Evolutionary conservation across 2,797 vertebrate species (phyloP).

Genomic region (Tragopan temminckii): DNA sequence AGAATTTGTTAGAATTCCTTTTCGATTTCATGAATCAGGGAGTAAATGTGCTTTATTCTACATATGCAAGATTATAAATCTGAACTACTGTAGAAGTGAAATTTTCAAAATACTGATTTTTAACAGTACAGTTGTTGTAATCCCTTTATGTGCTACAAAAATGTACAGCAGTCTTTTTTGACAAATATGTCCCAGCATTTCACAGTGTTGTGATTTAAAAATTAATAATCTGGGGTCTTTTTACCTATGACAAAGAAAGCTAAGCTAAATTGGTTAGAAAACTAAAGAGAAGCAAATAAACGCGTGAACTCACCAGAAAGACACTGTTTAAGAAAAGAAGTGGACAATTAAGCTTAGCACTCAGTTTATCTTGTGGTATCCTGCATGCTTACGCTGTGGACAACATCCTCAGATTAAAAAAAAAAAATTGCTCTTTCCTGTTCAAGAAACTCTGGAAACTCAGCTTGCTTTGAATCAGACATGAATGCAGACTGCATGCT

Average conservation of each 20-base stretch:
- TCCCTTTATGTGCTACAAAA: background rate
- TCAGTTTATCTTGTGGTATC: background rate
- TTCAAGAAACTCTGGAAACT: background rate
- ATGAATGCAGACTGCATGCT: background rate
- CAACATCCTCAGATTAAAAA: background rate
- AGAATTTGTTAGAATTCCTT: background rate
- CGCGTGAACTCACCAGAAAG: background rate
- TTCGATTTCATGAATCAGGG: background rate
- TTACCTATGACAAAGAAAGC: background rate
- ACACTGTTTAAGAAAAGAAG: background rate
- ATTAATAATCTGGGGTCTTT: background rate
- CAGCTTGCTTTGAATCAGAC: background rate
- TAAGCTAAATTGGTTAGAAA: background rate
- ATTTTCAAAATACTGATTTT: background rate
- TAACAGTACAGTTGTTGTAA: background rate
- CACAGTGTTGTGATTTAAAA: background rate
- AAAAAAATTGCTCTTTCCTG: background rate
- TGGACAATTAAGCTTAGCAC: background rate
- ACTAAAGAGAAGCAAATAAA: background rate
- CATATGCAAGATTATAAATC: background rate
- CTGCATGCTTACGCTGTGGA: background rate
- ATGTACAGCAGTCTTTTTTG: background rate
- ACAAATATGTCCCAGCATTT: background rate
- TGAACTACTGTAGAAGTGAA: background rate
- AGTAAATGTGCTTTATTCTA: background rate